Evolutionary conservation across 2,113 vertebrate species (phyloP).

Genomic region (Pteruthius melanotis): DNA sequence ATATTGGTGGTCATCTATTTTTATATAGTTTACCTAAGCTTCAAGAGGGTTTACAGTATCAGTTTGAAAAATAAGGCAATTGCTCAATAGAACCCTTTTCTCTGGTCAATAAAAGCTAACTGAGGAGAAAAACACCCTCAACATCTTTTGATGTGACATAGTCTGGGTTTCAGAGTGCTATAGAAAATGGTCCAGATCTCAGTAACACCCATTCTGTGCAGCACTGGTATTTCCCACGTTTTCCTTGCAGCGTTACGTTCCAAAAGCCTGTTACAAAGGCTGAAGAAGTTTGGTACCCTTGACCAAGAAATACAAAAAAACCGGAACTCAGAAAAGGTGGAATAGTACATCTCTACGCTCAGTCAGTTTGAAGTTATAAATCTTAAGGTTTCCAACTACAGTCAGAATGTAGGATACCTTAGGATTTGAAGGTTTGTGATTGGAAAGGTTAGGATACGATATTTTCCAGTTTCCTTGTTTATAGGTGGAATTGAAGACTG

Average conservation of each 20-base stretch:
- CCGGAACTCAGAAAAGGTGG: neutral
- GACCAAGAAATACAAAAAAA: neutral
- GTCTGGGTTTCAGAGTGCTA: neutral
- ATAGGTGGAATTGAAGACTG: neutral
- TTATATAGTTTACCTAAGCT: neutral
- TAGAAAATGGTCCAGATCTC: neutral
- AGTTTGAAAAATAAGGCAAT: neutral
- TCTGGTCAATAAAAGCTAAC: neutral
- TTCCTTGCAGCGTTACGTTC: neutral
- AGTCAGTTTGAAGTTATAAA: neutral
- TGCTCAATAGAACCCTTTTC: neutral
- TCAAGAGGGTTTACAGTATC: neutral
- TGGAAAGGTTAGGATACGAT: neutral
- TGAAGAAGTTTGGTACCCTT: neutral
- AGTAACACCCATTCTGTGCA: neutral
- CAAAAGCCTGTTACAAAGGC: neutral
- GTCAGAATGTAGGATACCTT: neutral
- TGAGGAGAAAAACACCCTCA: neutral
- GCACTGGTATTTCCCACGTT: neutral
- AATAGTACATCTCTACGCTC: neutral
- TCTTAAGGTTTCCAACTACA: neutral
- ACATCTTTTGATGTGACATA: neutral
- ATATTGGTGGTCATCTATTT: neutral
- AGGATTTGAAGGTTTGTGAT: neutral
- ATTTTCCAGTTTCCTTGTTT: neutral